phyloP scores from a whole-genome alignment of 2,113 vertebrate species.

The Natator depressus region DNA sequence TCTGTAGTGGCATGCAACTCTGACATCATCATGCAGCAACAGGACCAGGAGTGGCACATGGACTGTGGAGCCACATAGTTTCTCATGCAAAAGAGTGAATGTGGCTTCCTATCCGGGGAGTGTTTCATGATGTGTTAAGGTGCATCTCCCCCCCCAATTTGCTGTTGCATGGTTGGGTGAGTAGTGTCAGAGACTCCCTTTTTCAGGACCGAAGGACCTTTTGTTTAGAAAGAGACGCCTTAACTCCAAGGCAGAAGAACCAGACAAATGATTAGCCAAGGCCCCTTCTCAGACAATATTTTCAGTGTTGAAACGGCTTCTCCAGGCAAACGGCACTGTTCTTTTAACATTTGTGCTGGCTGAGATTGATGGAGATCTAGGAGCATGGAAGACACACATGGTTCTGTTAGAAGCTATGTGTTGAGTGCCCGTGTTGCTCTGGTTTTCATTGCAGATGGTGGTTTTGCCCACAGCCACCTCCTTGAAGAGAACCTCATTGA shows the following conservation, averaged over 20 bases:
- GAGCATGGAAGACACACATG: neutral
- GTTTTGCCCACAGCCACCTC: slow-evolving; percentile 85
- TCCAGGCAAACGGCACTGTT: neutral
- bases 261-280: neutral
- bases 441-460: slow-evolving; percentile 69
- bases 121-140: no score
- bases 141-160: neutral
- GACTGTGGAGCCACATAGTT: neutral
- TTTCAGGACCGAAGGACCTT: neutral
- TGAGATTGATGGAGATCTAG: neutral
- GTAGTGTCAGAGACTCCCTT: neutral
- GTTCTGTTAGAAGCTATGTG: neutral
- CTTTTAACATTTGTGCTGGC: neutral
- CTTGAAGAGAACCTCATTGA: slow-evolving; percentile 89
- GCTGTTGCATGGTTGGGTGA: fast-evolving
- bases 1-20: neutral
- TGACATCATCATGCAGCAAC: no score
- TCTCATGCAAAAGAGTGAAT: no score
- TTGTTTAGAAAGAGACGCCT: fast-evolving
- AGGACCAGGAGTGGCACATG: no score
- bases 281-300: neutral
- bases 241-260: neutral
- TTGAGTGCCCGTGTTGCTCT: neutral
- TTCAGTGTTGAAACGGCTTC: neutral
- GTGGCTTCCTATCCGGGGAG: no score